Evolutionary conservation across 2,888 invertebrate genomes (phyloP), one percentile per base, ranked within the genome.

Genomic region (Phyllotreta cruciferae): DNA sequence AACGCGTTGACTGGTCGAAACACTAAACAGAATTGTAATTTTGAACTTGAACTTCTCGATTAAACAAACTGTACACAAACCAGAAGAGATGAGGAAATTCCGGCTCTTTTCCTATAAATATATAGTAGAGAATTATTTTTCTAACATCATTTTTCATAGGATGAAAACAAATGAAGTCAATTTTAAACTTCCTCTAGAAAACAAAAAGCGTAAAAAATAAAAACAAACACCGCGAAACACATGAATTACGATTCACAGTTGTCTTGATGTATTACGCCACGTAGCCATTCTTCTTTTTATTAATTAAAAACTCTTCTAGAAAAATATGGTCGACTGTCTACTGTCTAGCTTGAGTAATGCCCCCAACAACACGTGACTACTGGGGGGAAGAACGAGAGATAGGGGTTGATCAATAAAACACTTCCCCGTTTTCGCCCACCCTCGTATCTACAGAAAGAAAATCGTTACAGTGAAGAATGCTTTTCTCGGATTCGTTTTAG

Each of bases 401-500:
- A 79, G 80, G 80, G 81, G 81, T 80, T 85, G 84, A 85, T 85
- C 84, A 84, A 85, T 84, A 84, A 84, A 83, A 82, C 83, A 81
- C 80, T 80, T 78, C 79, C 79, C 81, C 78, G 76, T 77, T 76
- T 74, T 74, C 77, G 72, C 77, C 78, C 75, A 71, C 77, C 77
- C 76, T 72, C 74, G 63, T 72, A 73, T 74, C 77, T 71, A 73
- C 73, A 75, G 78, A 80, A 80, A 79, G 80, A 80, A 80, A 80
- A 80, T 80, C 80, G 80, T 80, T 80, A 80, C 79, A 71, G 78
- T 77, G 78, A 80, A 79, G 79, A 79, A 79, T 79, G 78, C 71
- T 71, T 70, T 66, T 70, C 66, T 62, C 68, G 66, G 66, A 71
- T 72, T 73, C 70, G 66, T 69, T 66, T 65, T 60, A 65, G 66